Evolutionary conservation across 2,797 vertebrate species (phyloP).

Genomic region (Hoplostethus mediterraneus): DNA sequence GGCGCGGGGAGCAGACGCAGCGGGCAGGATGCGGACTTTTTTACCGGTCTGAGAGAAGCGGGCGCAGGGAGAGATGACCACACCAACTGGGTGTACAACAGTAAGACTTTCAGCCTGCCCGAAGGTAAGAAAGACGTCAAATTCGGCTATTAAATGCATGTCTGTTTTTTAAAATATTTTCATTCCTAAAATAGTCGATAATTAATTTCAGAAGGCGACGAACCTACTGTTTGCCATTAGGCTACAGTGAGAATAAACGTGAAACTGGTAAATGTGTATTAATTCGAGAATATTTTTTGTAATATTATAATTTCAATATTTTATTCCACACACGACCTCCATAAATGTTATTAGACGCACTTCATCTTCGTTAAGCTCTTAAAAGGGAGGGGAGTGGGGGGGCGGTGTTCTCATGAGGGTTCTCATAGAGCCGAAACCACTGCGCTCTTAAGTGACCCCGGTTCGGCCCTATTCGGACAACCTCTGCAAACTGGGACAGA

Average conservation of each 20-base stretch:
- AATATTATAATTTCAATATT: no score
- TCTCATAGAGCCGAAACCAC: no score
- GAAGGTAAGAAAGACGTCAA: constrained; percentile 52
- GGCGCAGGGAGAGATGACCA: constrained; percentile 21
- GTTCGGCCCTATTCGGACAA: no score
- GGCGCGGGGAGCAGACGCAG: constrained; percentile 43
- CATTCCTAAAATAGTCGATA: not conserved
- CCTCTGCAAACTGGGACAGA: constrained; percentile 14
- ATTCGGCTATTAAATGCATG: not conserved
- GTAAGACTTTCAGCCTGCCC: constrained; percentile 42
- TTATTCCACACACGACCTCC: no score
- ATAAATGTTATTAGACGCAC: no score
- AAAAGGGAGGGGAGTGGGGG: no score
- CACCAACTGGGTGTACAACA: constrained; percentile 43
- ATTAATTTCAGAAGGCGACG: no score
- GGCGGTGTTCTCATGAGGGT: no score
- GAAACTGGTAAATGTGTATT: no score
- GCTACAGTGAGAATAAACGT: not conserved
- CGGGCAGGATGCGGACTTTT: constrained; percentile 58
- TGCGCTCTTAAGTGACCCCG: no score
- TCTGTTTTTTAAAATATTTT: not conserved
- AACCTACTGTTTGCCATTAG: not conserved
- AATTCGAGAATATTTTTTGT: no score
- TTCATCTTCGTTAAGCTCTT: no score
- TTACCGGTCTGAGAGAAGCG: constrained; percentile 42